A percentile compares a stretch with the other conserved stretches of the same genome.
Conservation (phyloP, 2,797 vertebrate genomes). For the Chromis chromis region DNA sequence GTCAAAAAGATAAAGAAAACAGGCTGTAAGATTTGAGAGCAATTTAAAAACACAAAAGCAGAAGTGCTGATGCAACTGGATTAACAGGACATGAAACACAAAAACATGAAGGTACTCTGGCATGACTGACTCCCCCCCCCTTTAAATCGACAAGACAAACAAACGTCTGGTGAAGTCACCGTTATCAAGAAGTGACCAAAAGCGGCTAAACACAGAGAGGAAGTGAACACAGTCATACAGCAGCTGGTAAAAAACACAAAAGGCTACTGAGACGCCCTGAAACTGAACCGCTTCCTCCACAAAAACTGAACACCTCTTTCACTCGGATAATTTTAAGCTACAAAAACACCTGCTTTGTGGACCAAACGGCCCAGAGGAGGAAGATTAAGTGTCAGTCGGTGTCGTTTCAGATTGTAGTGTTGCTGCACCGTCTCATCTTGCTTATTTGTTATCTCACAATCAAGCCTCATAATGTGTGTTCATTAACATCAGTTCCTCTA, state of each 20-base stretch:
- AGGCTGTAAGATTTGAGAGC: constrained; percentile 8
- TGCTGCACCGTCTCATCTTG: no score
- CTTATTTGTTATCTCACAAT: no score
- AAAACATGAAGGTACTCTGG: neutral
- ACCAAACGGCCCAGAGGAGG: neutral
- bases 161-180: neutral
- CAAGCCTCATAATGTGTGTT: no score
- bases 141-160: neutral
- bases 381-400: no score
- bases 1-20: constrained; percentile 59
- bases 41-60: constrained; percentile 12
- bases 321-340: neutral
- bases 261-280: neutral
- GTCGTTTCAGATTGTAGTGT: no score
- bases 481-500: no score
- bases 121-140: neutral
- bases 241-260: constrained; percentile 13
- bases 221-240: constrained; percentile 51
- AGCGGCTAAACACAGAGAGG: constrained; percentile 22
- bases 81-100: constrained; percentile 5
- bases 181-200: constrained; percentile 1
- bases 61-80: neutral
- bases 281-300: constrained; percentile 25
- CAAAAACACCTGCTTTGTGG: neutral
- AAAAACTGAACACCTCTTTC: neutral